These are phyloP conservation scores for Coreoperca whiteheadi DNA, from an alignment of 2,113 vertebrate species.

Conservation along the genomic window DNA sequence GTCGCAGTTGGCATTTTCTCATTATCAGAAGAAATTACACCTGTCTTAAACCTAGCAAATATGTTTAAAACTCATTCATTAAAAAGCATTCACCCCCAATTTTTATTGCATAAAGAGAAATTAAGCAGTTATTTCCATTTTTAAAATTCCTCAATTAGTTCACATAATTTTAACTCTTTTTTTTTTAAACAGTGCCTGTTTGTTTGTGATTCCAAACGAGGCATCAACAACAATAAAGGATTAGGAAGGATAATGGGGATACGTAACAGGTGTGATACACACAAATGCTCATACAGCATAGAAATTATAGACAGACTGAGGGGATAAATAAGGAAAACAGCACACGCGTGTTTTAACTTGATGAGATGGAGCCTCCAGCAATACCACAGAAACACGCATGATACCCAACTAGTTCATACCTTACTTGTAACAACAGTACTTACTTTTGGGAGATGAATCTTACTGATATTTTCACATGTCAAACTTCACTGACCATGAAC, in stretches of 20 bases:
- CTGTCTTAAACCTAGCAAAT: background rate
- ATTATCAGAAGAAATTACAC: background rate
- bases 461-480: background rate
- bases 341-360: background rate
- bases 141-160: background rate
- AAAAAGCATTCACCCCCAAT: background rate
- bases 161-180: background rate
- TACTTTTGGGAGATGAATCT: background rate
- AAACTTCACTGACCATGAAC: background rate
- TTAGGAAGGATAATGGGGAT: background rate
- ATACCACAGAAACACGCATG: background rate
- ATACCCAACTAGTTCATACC: background rate
- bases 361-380: background rate
- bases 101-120: background rate
- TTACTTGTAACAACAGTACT: background rate
- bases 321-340: background rate
- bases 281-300: background rate
- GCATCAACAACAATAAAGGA: background rate
- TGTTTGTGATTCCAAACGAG: background rate
- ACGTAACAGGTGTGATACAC: background rate
- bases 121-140: background rate
- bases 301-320: background rate
- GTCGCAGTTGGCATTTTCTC: slow-evolving; percentile 91
- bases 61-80: background rate
- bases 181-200: background rate